These are phyloP conservation scores for Piliocolobus tephrosceles DNA, from an alignment of 2,113 vertebrate species.

Conservation along the genomic window DNA sequence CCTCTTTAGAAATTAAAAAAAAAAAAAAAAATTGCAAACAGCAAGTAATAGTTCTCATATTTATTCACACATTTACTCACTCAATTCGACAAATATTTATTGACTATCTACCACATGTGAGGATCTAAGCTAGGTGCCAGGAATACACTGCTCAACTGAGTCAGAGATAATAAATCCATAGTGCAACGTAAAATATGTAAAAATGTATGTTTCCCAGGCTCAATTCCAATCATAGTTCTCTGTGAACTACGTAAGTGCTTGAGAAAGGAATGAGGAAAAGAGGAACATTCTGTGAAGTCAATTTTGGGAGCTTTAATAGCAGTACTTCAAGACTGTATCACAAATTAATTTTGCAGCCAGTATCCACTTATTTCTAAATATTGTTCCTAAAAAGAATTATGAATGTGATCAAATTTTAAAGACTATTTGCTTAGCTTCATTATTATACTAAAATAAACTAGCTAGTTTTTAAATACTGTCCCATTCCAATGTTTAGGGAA, in stretches of 20 bases:
- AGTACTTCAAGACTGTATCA: conserved; percentile 59
- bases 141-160: background rate
- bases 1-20: background rate
- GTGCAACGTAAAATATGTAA: conserved; percentile 38
- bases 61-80: background rate
- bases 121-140: background rate
- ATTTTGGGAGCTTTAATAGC: conserved; percentile 65
- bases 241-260: conserved; percentile 16
- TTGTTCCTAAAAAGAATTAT: conserved; percentile 62
- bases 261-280: background rate
- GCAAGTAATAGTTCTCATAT: conserved; percentile 44
- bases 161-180: conserved; percentile 49
- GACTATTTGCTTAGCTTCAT: conserved; percentile 75
- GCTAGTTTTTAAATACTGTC: background rate
- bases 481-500: background rate
- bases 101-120: background rate
- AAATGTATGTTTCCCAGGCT: conserved; percentile 6
- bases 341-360: conserved; percentile 69
- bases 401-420: conserved; percentile 64
- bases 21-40: conserved; percentile 30
- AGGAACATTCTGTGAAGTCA: conserved; percentile 42
- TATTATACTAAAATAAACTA: conserved; percentile 49
- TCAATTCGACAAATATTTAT: conserved; percentile 1
- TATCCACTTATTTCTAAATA: conserved; percentile 53
- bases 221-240: conserved; percentile 57